Base-by-base conservation (phyloP, 2,888 invertebrate species). In the Holacanthella duospinosa region DNA sequence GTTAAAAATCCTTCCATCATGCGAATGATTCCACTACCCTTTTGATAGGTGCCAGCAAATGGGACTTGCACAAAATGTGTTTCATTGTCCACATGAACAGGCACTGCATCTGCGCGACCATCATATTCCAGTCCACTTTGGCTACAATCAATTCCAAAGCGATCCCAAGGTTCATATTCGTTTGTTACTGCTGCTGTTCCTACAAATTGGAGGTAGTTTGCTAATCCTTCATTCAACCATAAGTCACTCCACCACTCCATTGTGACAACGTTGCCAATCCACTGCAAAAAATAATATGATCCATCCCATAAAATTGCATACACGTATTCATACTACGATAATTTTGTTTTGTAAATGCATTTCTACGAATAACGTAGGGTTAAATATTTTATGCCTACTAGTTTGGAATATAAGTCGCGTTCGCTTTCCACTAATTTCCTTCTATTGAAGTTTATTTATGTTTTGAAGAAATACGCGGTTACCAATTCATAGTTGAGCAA, bases 1-100 rank as follows among this genome's bases (percentile, higher is more conserved):
- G 80, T 80, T 2, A 81, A 74, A 68, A 79, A 78, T 63, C 76
- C 75, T 43, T 77, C 73, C 76, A 82, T 79, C 81, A 81, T 82
- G 54, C 80, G 73, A 48, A 82, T 79, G 1, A 82, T 75, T 1
- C 79, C 76, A 1, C 80, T 78, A 2, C 80, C 80, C 69, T 66
- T 66, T 25, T 67, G 56, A 24, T 65, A 65, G n/a, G 21, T 48
- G 27, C 28, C 21, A 16, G 12, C 16, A 48, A 9, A 16, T 48
- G 48, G 19, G 4, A 9, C 48, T 16, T 4, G 6, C 4, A 21
- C 48, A n/a, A 21, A n/a, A 4, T 21, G 6, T 4, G 4, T 21
- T 9, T n/a, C 19, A 4, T 48, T 21, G 4, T 21, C 21, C 19
- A 4, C 4, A 21, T 48, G 6, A 9, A 48, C 48, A 21, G 48